Conservation (phyloP, 2,113 vertebrate genomes). For the Illadopsis cleaveri region DNA sequence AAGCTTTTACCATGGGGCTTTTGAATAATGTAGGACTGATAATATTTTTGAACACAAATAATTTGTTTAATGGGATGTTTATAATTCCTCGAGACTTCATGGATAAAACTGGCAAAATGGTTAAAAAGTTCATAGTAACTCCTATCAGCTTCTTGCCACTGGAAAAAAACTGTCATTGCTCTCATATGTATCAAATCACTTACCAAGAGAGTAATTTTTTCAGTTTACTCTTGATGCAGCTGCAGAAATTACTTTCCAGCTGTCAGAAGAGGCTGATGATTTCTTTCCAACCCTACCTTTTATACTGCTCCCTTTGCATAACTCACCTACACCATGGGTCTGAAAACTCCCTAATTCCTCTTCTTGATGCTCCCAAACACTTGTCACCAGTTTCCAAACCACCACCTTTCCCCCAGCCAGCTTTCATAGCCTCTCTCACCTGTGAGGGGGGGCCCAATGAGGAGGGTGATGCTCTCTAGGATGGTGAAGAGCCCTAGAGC, state of each 20-base stretch:
- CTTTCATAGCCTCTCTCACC: conserved; percentile 69
- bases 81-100: background rate
- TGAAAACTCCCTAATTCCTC: background rate
- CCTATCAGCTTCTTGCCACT: background rate
- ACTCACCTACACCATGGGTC: background rate
- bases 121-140: background rate
- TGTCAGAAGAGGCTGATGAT: background rate
- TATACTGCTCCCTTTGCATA: background rate
- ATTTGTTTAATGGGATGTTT: background rate
- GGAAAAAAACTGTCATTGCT: background rate
- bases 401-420: background rate
- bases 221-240: background rate
- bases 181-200: background rate
- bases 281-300: background rate
- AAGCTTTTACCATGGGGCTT: background rate
- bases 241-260: background rate
- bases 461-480: conserved; percentile 85
- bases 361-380: background rate
- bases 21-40: background rate
- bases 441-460: conserved; percentile 88
- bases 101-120: background rate
- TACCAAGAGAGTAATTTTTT: background rate
- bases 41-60: background rate
- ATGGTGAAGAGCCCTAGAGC: conserved; percentile 89
- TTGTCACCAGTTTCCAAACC: background rate